phyloP scores from a whole-genome alignment of 2,113 vertebrate genomes.

The Hippoglossus stenolepis region DNA sequence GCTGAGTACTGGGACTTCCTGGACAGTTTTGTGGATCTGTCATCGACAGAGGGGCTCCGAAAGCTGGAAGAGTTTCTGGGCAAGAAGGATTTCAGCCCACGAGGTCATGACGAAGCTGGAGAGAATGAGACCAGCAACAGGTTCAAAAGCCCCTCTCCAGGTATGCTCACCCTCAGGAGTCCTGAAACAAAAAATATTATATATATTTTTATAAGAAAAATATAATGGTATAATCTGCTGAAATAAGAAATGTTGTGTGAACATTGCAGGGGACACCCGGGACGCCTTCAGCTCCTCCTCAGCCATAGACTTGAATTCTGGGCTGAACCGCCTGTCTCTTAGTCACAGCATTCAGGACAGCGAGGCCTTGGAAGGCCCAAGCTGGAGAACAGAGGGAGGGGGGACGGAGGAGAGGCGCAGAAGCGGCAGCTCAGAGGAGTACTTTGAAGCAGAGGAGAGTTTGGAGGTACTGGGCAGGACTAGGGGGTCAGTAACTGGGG shows the following conservation, averaged over 20 bases:
- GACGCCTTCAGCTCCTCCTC: conserved; percentile 50
- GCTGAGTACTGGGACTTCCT: conserved; percentile 98
- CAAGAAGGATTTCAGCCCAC: conserved; percentile 85
- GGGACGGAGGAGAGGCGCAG: conserved; percentile 56
- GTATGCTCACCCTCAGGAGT: conserved; percentile 51
- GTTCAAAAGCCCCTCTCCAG: conserved; percentile 84
- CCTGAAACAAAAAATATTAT: background rate
- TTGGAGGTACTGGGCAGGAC: conserved; percentile 76
- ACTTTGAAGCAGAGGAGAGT: conserved; percentile 72
- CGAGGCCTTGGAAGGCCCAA: conserved; percentile 29
- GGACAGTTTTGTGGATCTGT: conserved; percentile 94
- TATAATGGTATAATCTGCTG: background rate
- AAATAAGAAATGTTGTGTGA: background rate
- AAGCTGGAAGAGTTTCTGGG: conserved; percentile 92
- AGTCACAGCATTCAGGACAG: conserved; percentile 56
- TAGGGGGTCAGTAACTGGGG: conserved; percentile 67
- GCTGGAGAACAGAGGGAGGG: conserved; percentile 53
- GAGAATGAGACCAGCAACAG: conserved; percentile 87
- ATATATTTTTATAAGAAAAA: no score
- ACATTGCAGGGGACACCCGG: conserved; percentile 36
- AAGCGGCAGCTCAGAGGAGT: conserved; percentile 74
- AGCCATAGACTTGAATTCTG: conserved; percentile 59
- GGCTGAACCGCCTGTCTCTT: conserved; percentile 65
- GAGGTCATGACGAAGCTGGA: conserved; percentile 82
- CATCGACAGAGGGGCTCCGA: conserved; percentile 89